Base-by-base conservation (phyloP, 2,888 invertebrate genomes). In the Netelia melanura region DNA sequence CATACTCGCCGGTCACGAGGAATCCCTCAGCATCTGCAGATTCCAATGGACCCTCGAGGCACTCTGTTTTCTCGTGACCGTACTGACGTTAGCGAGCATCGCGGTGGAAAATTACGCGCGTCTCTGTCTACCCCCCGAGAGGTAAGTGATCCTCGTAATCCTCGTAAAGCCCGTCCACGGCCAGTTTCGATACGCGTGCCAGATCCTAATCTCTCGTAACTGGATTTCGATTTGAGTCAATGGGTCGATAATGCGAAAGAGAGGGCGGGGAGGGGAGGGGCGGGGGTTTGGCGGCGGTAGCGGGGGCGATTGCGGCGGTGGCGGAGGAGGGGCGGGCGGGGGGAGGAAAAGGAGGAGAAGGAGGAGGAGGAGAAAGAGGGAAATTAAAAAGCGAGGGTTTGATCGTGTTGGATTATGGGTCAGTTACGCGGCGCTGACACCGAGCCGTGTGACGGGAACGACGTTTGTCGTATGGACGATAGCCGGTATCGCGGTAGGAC, bases 21-120 rank as follows among this genome's bases (percentile, higher is more conserved):
- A 95, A 81, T 94, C 94, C 43, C 89, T 95, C 0, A 93, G 94
- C 2, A 95, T 96, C 0, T 97, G 97, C 93, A 94, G 95, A 80
- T 94, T 95, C 78, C 96, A 96, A 91, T 97, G 97, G 95, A 95
- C 96, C 89, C 92, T 97, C 14, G 95, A 96, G 5, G 95, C 96
- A 21, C 94, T 96, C 1, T 96, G 97, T 80, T 96, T 96, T 86
- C 95, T 96, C 88, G 96, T 96, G 64, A 96, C 96, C 61, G 95
- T 96, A 62, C 93, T 96, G 68, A 96, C 95, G 25, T 94, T 96
- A 78, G 94, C 95, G 70, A 96, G 96, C 72, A 95, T 96, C n/a
- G 95, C 96, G 0, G 93, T 94, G 0, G 97, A 97, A 91, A 96
- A 96, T 89, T 97, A 96, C 92, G 95, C 95, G 74, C 95, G 96